Base-by-base conservation (phyloP, 2,888 invertebrate species). In the Nomada ferruginata region DNA sequence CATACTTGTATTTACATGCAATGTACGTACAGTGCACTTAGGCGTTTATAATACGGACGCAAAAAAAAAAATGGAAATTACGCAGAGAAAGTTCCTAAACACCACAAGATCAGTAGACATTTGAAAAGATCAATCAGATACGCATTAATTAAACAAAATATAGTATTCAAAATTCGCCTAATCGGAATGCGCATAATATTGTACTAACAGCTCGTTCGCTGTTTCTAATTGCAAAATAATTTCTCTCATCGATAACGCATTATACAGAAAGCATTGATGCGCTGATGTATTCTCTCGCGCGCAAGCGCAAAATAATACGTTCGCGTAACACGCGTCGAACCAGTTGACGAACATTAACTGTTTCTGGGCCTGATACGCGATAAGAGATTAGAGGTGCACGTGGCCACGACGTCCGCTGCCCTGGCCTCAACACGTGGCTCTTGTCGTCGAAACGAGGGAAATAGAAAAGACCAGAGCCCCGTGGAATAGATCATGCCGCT, bases 401-500 rank as follows among this genome's bases (percentile, higher is more conserved):
- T 87, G 86, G 83, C 87, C 42, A 18, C 2, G 36, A 23, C 57
- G 70, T 52, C 78, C 71, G 84, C 69, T 59, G 66, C 59, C 52
- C 65, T 42, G 61, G 73, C 66, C n/a, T 11, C 60, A 83, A 73
- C 85, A 88, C 83, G 85, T 87, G 87, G 87, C 87, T 78, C 63
- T 63, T 84, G 87, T 87, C 87, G 85, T 81, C 83, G 79, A 26
- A 76, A 66, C 36, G 73, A 79, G 85, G 77, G 85, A 85, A 89
- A 89, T 87, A 87, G 87, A 88, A 89, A 87, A 88, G 89, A 81
- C 83, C 79, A 74, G 80, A 57, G 29, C 63, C 29, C 47, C n/a
- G 29, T 47, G 26, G 68, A 73, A 76, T 83, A 76, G 84, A 78
- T 79, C 77, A 71, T 76, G 59, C 69, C 15, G 55, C 60, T 73